Evolutionary conservation across 1,140 invertebrate species (phyloP).

Genomic region (Chelonus insularis): DNA sequence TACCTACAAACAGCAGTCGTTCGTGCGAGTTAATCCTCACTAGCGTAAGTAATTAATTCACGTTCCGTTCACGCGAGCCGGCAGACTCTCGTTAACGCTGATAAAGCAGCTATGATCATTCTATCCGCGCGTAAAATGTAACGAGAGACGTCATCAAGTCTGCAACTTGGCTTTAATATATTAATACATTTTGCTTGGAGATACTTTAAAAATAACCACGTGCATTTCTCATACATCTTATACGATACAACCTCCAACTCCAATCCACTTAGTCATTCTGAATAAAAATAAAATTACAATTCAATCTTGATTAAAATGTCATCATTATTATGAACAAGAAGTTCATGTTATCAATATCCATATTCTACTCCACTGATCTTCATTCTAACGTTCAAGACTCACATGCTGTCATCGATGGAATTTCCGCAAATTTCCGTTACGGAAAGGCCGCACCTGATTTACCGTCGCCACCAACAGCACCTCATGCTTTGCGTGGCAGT

Average conservation of each 20-base stretch:
- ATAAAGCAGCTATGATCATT: constrained; percentile 9
- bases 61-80: background rate
- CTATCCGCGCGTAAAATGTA: background rate
- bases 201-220: no score
- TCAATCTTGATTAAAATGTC: no score
- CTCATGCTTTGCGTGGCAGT: constrained; percentile 11
- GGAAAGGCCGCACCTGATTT: constrained; percentile 31
- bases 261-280: no score
- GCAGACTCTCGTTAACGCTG: constrained; percentile 5
- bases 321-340: no score
- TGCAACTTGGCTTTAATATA: no score
- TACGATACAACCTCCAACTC: no score
- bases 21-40: constrained; percentile 19
- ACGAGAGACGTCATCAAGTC: background rate
- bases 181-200: no score
- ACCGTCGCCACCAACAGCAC: constrained; percentile 13
- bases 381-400: background rate
- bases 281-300: no score
- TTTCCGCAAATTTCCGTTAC: constrained; percentile 17
- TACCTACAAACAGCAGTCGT: background rate
- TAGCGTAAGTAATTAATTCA: constrained; percentile 20
- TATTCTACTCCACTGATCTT: no score
- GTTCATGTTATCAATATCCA: no score
- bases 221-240: no score
- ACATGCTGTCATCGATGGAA: constrained; percentile 6